Evolutionary conservation across 2,888 invertebrate genomes (phyloP), one percentile per base, ranked within the genome.

Genomic region (Volucella zonaria): DNA sequence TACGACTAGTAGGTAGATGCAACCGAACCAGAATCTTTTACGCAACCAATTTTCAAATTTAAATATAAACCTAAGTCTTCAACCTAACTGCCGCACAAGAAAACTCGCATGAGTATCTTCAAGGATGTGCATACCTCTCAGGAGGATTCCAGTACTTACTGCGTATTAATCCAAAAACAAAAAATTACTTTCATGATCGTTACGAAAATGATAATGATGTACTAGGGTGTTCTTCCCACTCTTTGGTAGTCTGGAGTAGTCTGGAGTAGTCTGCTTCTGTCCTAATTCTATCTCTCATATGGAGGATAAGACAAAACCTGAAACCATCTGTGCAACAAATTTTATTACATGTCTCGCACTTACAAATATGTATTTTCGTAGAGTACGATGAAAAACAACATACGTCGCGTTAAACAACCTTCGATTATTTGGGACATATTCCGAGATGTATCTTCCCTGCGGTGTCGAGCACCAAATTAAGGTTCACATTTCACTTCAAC

Each of bases 21-120:
- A 83, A 83, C 75, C 80, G 83, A 80, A 67, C 76, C 80, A 71
- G 80, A 85, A 85, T 71, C 76, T 85, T 76, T 85, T 85, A 83
- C 62, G 76, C 81, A 85, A 81, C 77, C 76, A 81, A 85, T 81
- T 85, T 85, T 85, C 47, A 67, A 76, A 85, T 81, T 85, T 85
- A 85, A 81, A 81, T 85, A 76, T 76, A 81, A 81, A 85, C 85
- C 80, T 76, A 85, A 85, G 81, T 80, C 62, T 62, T 76, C 81
- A 73, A 76, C 81, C 76, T 67, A 80, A 58, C 66, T 76, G 73
- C 52, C 71, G 52, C 59, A 80, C 51, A 43, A 61, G 12, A 45
- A 52, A 23, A 40, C 15, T 15, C 62, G 66, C 62, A 61, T 59
- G 71, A 49, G 67, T 73, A 38, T 74, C 52, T 8, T 61, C 40